Evolutionary conservation across 2,888 invertebrate genomes (phyloP).

Genomic region (Cryptosula pallasiana): DNA sequence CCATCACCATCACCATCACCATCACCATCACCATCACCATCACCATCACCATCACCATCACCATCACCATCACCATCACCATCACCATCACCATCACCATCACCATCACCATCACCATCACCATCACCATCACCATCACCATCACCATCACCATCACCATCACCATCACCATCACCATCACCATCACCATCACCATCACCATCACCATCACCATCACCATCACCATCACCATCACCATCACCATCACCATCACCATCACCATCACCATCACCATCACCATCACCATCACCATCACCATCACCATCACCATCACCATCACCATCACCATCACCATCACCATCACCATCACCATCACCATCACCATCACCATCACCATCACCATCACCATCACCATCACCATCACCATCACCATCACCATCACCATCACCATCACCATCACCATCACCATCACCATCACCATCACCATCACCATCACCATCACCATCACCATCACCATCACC

Average conservation of each 20-base stretch:
- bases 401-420: constrained; percentile 18
- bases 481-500: constrained; percentile 20
- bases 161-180: constrained; percentile 18
- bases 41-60: constrained; percentile 18
- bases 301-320: constrained; percentile 18
- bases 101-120: constrained; percentile 18
- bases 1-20: constrained; percentile 20
- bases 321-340: constrained; percentile 17
- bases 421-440: constrained; percentile 21
- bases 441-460: constrained; percentile 18
- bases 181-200: constrained; percentile 20
- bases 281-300: constrained; percentile 18
- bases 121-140: constrained; percentile 20
- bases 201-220: constrained; percentile 17
- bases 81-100: constrained; percentile 17
- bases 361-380: constrained; percentile 21
- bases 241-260: constrained; percentile 20
- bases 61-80: constrained; percentile 20
- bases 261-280: constrained; percentile 17
- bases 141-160: constrained; percentile 17
- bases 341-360: constrained; percentile 18
- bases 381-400: constrained; percentile 18
- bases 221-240: constrained; percentile 18
- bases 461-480: constrained; percentile 18
- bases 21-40: constrained; percentile 17